Evolutionary conservation across 1,140 invertebrate genomes (phyloP).

Genomic region (Drosophila hydei): DNA sequence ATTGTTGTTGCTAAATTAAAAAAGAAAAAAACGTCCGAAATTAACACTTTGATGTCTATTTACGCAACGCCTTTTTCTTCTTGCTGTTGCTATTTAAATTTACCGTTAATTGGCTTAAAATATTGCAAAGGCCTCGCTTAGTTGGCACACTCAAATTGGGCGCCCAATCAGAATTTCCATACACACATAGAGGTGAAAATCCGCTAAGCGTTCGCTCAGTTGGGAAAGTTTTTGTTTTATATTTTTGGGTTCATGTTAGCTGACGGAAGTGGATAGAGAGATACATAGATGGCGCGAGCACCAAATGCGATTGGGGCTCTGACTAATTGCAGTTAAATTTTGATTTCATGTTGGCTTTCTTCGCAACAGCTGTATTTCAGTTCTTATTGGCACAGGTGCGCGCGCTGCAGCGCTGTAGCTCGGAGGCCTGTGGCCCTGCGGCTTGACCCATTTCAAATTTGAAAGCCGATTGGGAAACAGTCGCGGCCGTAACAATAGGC

Average conservation of each 20-base stretch:
- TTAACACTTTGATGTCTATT: constrained; percentile 66
- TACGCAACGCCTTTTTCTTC: constrained; percentile 32
- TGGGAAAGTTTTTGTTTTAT: constrained; percentile 54
- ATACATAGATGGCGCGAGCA: constrained; percentile 24
- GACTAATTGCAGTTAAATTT: constrained; percentile 67
- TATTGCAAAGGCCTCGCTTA: constrained; percentile 32
- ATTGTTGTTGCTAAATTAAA: not conserved
- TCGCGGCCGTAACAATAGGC: constrained; percentile 16
- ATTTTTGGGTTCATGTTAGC: constrained; percentile 18
- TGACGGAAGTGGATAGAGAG: constrained; percentile 53
- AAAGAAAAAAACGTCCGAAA: constrained; percentile 26
- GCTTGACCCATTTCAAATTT: constrained; percentile 52
- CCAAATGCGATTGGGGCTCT: constrained; percentile 49
- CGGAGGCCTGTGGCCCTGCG: constrained; percentile 2
- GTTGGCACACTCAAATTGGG: constrained; percentile 25
- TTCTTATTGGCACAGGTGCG: constrained; percentile 45
- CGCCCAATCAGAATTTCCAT: constrained; percentile 33
- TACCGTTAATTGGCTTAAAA: constrained; percentile 70
- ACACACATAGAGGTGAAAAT: constrained; percentile 3
- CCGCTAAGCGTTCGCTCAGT: constrained; percentile 1
- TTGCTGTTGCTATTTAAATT: constrained; percentile 17
- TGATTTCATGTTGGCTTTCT: constrained; percentile 59
- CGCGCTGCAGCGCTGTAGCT: too few relatives aligned
- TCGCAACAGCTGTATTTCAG: constrained; percentile 41
- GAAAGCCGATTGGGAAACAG: constrained; percentile 37